Evolutionary conservation across 2,888 invertebrate species (phyloP), one percentile per base, ranked within the genome.

Genomic region (Limenitis arthemis): DNA sequence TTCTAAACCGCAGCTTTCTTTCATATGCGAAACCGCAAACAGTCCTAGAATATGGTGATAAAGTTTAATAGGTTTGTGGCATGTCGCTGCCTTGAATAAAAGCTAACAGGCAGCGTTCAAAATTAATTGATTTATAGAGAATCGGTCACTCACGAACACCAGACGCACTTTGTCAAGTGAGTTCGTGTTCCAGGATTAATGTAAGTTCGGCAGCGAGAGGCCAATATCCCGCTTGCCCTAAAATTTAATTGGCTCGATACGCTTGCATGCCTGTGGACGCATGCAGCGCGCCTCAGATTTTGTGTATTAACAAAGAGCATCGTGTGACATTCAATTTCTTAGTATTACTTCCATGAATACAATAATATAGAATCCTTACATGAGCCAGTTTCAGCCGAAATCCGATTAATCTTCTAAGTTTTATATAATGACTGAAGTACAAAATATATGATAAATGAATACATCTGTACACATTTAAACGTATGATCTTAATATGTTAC

Each of bases 11-110:
- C n/a, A n/a, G n/a, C n/a, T n/a, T n/a, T n/a, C n/a, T n/a, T n/a
- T 76, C 75, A 74, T 70, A 74, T 72, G 72, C 75, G 73, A 75
- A 78, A 77, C 72, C 62, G 67, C 63, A 61, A 47, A 50, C 55
- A 47, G 48, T 54, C 54, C 56, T 60, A 55, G 54, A 58, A 60
- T 59, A 62, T 54, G 53, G 61, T 56, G 61, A 69, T 71, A 68
- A 64, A 66, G 66, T 69, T 70, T 68, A 72, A 72, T 68, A 65
- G 71, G 64, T 60, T 67, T 68, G 61, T 61, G 61, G 58, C 59
- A 58, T 56, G 60, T 58, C 51, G 40, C 38, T 46, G 52, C 44
- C 55, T 53, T 51, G 50, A 51, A 50, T 41, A 34, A 32, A 34
- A 41, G 48, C 44, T 49, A 59, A 57, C 56, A 55, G 59, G 53